A percentile compares a stretch with the other conserved stretches of the same genome.
Evolutionary conservation across 2,888 invertebrate genomes (phyloP).

Genomic region (Drosophila hamatofila): DNA sequence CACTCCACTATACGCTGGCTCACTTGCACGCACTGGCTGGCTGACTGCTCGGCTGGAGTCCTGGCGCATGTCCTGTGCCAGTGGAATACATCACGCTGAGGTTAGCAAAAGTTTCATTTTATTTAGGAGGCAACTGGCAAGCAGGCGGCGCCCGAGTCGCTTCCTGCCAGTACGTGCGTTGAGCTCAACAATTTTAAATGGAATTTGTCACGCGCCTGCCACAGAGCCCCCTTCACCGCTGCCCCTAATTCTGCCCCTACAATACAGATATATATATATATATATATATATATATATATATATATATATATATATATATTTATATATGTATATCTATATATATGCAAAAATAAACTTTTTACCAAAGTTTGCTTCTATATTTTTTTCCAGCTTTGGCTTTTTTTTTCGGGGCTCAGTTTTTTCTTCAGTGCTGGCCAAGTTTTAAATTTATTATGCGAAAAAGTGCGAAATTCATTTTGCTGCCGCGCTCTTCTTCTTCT

Average conservation of each 20-base stretch:
- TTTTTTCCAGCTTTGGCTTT: slow-evolving; percentile 40
- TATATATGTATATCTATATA: slow-evolving; percentile 26
- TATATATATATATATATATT: slow-evolving; percentile 52
- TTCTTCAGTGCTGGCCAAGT: slow-evolving; percentile 71
- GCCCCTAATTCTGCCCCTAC: neutral
- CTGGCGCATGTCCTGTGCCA: slow-evolving; percentile 54
- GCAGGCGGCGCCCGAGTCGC: slow-evolving; percentile 39
- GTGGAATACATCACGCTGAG: slow-evolving; percentile 79
- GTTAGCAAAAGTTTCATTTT: slow-evolving; percentile 80
- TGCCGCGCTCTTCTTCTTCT: slow-evolving; percentile 53
- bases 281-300: slow-evolving; percentile 55
- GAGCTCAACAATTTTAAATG: slow-evolving; percentile 80
- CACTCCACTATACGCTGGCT: slow-evolving; percentile 1
- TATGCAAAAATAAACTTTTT: slow-evolving; percentile 82
- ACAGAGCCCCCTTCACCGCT: slow-evolving; percentile 1
- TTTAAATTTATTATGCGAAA: slow-evolving; percentile 85
- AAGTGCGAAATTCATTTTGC: slow-evolving; percentile 85
- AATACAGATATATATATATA: slow-evolving; percentile 7
- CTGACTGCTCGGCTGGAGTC: slow-evolving; percentile 10
- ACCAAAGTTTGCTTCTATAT: slow-evolving; percentile 67
- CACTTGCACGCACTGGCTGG: neutral
- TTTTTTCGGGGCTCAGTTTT: slow-evolving; percentile 33
- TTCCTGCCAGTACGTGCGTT: slow-evolving; percentile 64
- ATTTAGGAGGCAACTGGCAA: slow-evolving; percentile 57
- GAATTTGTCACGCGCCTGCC: slow-evolving; percentile 81